A percentile compares a stretch with the other conserved stretches of the same genome.
These are phyloP conservation scores for Acronicta psi DNA, from an alignment of 2,888 invertebrate species.

Conservation along the genomic window DNA sequence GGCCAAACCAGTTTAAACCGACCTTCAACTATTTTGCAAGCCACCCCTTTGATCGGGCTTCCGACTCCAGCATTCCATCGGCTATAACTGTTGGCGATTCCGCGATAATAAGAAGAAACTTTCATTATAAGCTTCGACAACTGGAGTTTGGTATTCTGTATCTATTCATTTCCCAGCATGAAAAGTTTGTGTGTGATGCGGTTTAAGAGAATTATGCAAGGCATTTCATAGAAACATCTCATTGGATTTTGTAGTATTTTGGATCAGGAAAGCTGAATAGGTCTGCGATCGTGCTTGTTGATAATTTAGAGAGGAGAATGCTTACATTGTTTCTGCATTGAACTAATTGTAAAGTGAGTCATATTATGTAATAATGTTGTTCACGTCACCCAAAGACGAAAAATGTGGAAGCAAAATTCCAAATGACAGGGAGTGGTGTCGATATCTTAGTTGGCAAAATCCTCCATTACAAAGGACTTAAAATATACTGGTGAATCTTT, in stretches of 20 bases:
- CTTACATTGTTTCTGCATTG: too few relatives aligned
- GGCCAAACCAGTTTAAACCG: constrained; percentile 65
- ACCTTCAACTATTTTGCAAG: constrained; percentile 76
- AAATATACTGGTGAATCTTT: too few relatives aligned
- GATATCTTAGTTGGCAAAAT: too few relatives aligned
- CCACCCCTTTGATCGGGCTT: constrained; percentile 78
- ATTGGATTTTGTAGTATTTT: not conserved
- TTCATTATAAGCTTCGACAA: constrained; percentile 50
- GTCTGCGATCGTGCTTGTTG: too few relatives aligned
- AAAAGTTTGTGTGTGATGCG: constrained; percentile 29
- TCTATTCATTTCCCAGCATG: constrained; percentile 15
- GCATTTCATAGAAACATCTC: not conserved
- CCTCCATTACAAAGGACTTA: too few relatives aligned
- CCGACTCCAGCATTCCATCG: constrained; percentile 74
- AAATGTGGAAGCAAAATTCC: too few relatives aligned
- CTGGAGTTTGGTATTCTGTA: constrained; percentile 47
- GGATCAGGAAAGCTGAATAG: too few relatives aligned
- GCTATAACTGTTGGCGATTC: constrained; percentile 61
- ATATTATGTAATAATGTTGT: too few relatives aligned
- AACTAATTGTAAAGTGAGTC: too few relatives aligned
- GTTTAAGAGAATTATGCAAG: constrained; percentile 5
- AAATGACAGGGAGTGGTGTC: too few relatives aligned
- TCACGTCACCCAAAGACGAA: too few relatives aligned
- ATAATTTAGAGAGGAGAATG: too few relatives aligned
- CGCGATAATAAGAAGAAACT: constrained; percentile 52